Evolutionary conservation across 2,797 vertebrate genomes (phyloP).

Genomic region (Galago senegalensis): DNA sequence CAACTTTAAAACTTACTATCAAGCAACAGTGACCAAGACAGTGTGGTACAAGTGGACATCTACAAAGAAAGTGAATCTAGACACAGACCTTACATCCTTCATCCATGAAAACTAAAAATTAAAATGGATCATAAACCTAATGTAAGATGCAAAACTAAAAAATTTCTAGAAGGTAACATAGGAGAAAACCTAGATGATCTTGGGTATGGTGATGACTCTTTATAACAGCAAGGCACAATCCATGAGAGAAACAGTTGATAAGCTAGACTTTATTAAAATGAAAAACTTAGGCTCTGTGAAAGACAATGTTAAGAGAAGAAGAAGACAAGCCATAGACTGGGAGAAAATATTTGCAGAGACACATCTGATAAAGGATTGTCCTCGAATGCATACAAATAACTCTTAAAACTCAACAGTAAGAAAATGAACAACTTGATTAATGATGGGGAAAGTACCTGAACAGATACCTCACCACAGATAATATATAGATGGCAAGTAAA

Average conservation of each 20-base stretch:
- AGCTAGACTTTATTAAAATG: background rate
- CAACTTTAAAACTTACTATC: background rate
- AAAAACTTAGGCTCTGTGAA: background rate
- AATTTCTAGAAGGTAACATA: background rate
- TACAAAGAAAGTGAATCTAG: background rate
- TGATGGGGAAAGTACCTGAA: too few species aligned
- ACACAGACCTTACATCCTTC: background rate
- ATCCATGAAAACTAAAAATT: background rate
- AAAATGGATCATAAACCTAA: background rate
- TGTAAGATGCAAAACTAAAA: background rate
- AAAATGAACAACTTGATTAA: too few species aligned
- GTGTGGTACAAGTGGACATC: background rate
- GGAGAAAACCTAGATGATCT: background rate
- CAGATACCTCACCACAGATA: too few species aligned
- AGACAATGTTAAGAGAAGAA: background rate
- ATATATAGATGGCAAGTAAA: too few species aligned
- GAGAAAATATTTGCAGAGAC: background rate
- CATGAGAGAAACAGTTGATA: background rate
- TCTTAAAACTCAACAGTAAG: background rate
- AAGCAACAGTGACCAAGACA: background rate
- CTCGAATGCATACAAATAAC: background rate
- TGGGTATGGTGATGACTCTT: background rate
- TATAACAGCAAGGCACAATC: background rate
- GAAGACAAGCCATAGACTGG: background rate
- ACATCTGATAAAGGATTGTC: background rate